Conservation (phyloP, 2,797 vertebrate species). For the Peromyscus melanophrys region DNA sequence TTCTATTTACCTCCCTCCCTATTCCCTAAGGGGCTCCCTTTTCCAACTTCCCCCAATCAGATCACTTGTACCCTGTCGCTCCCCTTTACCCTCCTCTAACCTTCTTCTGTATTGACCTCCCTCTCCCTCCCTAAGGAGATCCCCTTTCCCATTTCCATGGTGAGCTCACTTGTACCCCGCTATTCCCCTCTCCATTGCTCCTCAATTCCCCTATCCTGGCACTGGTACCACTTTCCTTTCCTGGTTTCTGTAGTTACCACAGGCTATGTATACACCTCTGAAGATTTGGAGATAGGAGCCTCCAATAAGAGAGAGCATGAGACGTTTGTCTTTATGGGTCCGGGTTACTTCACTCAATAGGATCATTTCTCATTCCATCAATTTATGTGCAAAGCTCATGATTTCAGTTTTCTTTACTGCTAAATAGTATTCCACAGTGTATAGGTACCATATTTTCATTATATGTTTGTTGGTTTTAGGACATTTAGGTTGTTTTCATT, state of each 20-base stretch:
- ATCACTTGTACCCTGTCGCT: neutral
- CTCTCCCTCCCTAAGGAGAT: neutral
- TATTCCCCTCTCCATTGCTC: neutral
- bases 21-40: neutral
- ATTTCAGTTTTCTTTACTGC: neutral
- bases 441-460: neutral
- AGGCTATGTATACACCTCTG: neutral
- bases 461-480: neutral
- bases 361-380: neutral
- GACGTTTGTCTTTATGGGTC: neutral
- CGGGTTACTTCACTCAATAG: neutral
- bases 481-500: neutral
- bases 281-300: neutral
- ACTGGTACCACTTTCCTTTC: too few relatives aligned
- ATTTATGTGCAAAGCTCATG: neutral
- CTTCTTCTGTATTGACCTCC: neutral
- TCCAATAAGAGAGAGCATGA: neutral
- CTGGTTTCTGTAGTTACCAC: neutral
- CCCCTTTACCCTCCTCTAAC: neutral
- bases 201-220: neutral
- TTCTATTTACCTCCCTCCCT: neutral
- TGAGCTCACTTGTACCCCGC: neutral
- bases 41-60: neutral
- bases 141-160: neutral
- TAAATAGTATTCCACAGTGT: neutral